Evolutionary conservation across 2,888 invertebrate genomes (phyloP).

Genomic region (Eurytoma adleriae): DNA sequence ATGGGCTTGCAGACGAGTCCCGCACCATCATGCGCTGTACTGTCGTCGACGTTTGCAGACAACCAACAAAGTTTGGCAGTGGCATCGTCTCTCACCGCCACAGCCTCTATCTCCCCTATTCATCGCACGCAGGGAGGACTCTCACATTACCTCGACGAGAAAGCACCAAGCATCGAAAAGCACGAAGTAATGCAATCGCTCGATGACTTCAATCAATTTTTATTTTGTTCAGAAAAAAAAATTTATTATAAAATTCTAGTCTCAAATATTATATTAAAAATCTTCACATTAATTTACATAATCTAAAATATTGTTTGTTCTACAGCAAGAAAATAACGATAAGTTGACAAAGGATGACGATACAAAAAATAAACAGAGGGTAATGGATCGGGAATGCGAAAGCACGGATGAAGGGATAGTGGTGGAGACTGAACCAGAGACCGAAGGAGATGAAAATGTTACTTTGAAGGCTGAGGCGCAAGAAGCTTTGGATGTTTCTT

Average conservation of each 20-base stretch:
- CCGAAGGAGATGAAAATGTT: constrained; percentile 33
- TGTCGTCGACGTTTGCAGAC: constrained; percentile 57
- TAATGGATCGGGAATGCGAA: constrained; percentile 33
- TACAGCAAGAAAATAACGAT: not conserved
- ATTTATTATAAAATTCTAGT: too few species aligned
- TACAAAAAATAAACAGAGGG: not conserved
- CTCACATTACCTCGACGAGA: not conserved
- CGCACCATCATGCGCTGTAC: constrained; percentile 19
- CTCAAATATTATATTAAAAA: too few species aligned
- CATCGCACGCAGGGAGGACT: not conserved
- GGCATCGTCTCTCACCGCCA: not conserved
- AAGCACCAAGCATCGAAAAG: too few species aligned
- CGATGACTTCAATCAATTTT: too few species aligned
- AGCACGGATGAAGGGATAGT: constrained; percentile 49
- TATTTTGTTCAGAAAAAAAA: too few species aligned
- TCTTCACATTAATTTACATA: too few species aligned
- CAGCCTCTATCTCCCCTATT: constrained; percentile 39
- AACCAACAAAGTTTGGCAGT: not conserved
- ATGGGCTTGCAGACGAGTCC: constrained; percentile 76
- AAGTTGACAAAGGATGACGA: not conserved
- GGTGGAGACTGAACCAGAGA: constrained; percentile 38
- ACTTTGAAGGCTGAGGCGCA: constrained; percentile 12
- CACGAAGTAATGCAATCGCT: too few species aligned
- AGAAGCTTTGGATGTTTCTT: constrained; percentile 49
- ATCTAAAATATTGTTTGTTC: too few species aligned